Conservation (phyloP, 1,140 invertebrate species). For the Drosophila cardini region DNA sequence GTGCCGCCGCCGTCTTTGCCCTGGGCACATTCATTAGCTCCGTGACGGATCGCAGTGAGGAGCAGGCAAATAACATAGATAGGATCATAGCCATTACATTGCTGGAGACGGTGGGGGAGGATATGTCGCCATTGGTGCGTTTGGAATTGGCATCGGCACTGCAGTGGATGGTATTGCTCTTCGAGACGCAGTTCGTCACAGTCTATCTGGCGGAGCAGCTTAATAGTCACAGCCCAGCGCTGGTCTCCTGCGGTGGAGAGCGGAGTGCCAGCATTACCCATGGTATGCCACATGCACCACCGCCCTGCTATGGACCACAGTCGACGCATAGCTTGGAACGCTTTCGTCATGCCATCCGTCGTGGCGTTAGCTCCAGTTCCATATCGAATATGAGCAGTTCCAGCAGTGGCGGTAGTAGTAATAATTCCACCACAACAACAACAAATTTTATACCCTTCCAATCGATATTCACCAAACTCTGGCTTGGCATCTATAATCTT, state of each 20-base stretch:
- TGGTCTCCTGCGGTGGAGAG: conserved; percentile 61
- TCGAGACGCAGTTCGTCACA: conserved; percentile 95
- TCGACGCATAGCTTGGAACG: conserved; percentile 78
- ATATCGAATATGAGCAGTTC: conserved; percentile 74
- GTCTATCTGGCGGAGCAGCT: conserved; percentile 87
- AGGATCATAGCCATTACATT: conserved; percentile 95
- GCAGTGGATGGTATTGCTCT: conserved; percentile 95
- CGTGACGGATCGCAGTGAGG: conserved; percentile 92
- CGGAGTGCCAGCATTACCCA: conserved; percentile 69
- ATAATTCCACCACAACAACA: conserved; percentile 51
- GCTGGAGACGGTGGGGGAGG: conserved; percentile 90
- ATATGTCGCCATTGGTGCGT: conserved; percentile 95
- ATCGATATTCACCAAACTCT: conserved; percentile 94
- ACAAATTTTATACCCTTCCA: conserved; percentile 84
- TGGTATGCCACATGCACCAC: conserved; percentile 50
- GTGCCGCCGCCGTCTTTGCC: conserved; percentile 95
- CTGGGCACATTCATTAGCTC: conserved; percentile 96
- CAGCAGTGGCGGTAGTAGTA: conserved; percentile 25
- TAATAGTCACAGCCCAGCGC: conserved; percentile 41
- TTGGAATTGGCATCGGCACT: conserved; percentile 92
- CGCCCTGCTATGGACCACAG: conserved; percentile 19
- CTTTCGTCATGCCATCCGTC: conserved; percentile 62
- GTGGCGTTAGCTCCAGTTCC: conserved; percentile 83
- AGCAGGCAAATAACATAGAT: conserved; percentile 97
- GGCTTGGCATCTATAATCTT: conserved; percentile 91